Evolutionary conservation across 2,888 invertebrate genomes (phyloP), one percentile per base, ranked within the genome.

Genomic region (Herminia tarsipennalis): DNA sequence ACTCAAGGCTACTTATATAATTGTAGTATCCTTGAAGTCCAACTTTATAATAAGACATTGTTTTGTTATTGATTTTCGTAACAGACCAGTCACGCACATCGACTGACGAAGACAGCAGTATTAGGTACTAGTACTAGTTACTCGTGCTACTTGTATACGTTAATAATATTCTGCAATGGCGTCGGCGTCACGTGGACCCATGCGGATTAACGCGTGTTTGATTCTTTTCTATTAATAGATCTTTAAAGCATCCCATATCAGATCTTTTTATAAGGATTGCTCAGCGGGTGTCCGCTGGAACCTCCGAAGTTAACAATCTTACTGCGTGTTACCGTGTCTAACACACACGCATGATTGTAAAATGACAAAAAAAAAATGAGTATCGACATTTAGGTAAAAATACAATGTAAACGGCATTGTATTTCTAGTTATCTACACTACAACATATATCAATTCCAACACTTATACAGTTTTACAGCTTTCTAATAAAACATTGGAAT

Each of bases 191-290:
- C 76, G 76, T 76, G 76, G 67, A 60, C 74, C 75, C 78, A 79
- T 81, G 79, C 76, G 77, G 78, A 76, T 76, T 73, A 76, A 73
- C 81, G 75, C 76, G 78, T 78, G 81, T 82, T 80, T 81, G 78
- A 82, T 85, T 82, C 69, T 77, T 74, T 70, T 76, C 86, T 87
- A 88, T 84, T 79, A 83, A 86, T 88, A 88, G 80, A 68, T 67
- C 37, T 34, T 49, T 51, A 45, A 68, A 79, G 80, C 81, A 83
- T 81, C 72, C 52, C 62, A 78, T 76, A 60, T 48, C 50, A 43
- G 70, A 74, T 78, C 70, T 74, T 70, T 76, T 65, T 76, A 71
- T 70, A 70, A 77, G 75, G 75, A 78, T 76, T 71, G 71, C 81
- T 75, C 82, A 63, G 81, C 79, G 82, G 78, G 81, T 81, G 76